phyloP scores from a whole-genome alignment of 2,113 vertebrate species.

The Boleophthalmus pectinirostris region DNA sequence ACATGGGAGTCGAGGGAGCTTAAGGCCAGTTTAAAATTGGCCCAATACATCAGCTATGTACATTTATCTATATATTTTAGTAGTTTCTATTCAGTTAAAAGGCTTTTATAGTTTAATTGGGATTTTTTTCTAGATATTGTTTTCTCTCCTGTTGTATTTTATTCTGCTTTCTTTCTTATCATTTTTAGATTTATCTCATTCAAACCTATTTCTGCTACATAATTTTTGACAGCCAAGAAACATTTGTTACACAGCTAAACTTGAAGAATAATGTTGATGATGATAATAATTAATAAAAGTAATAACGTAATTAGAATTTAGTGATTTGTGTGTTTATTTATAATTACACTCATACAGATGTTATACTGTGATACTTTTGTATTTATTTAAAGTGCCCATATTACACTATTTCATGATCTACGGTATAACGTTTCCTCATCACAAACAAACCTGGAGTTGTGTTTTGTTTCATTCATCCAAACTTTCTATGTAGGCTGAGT shows the following conservation, averaged over 20 bases:
- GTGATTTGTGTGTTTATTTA: conserved; percentile 21
- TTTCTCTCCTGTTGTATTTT: conserved; percentile 71
- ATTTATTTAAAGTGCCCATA: too few species aligned
- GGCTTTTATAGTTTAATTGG: conserved; percentile 58
- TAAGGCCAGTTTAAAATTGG: conserved; percentile 64
- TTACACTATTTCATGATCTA: too few species aligned
- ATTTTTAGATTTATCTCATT: conserved; percentile 69
- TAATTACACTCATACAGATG: neutral
- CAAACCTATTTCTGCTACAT: conserved; percentile 69
- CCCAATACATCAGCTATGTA: conserved; percentile 57
- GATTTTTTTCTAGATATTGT: conserved; percentile 44
- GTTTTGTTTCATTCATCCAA: too few species aligned
- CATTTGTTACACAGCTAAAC: conserved; percentile 79
- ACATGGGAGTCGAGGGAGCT: conserved; percentile 50
- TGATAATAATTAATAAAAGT: conserved; percentile 77
- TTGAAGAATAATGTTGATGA: conserved; percentile 74
- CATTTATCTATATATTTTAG: conserved; percentile 70
- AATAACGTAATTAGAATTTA: conserved; percentile 65
- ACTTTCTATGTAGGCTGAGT: too few species aligned
- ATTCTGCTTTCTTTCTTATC: conserved; percentile 69
- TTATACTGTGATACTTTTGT: neutral
- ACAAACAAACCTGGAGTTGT: too few species aligned
- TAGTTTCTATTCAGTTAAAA: conserved; percentile 63
- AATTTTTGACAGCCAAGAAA: conserved; percentile 75
- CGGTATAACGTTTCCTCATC: too few species aligned